These are phyloP conservation scores for Sceloporus tristichus DNA, from an alignment of 2,113 vertebrate species.

Conservation along the genomic window DNA sequence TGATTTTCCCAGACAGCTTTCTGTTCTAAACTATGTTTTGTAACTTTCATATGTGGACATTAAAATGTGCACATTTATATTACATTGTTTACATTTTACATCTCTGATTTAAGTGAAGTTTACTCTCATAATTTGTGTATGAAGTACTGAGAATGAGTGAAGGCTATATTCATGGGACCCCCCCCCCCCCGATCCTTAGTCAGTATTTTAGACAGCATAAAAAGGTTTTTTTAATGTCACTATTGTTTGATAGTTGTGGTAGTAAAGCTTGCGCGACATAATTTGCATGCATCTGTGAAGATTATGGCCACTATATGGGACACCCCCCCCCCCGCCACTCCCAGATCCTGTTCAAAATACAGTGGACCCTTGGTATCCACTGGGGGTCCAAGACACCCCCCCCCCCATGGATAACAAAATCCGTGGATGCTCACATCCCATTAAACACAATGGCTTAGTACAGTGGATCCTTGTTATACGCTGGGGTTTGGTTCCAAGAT, in stretches of 20 bases:
- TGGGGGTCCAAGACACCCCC: too few species aligned
- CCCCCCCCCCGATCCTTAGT: not conserved
- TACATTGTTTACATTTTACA: not conserved
- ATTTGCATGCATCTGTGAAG: conserved; percentile 22
- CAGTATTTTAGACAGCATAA: not conserved
- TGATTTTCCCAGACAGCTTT: not conserved
- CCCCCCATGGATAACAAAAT: too few species aligned
- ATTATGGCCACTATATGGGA: conserved; percentile 6
- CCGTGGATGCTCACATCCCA: too few species aligned
- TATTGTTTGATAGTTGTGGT: not conserved
- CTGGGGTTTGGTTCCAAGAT: too few species aligned
- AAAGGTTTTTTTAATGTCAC: not conserved
- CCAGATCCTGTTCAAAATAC: conserved; percentile 17
- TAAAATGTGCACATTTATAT: not conserved
- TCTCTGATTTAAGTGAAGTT: conserved; percentile 15
- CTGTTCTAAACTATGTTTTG: not conserved
- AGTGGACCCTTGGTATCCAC: too few species aligned
- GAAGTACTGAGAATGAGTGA: not conserved
- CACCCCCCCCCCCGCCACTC: not conserved
- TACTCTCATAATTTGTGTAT: not conserved
- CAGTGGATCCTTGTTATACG: too few species aligned
- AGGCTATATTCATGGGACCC: not conserved
- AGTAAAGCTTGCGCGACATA: conserved; percentile 4
- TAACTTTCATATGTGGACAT: not conserved
- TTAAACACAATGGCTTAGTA: too few species aligned